Evolutionary conservation across 2,888 invertebrate species (phyloP).

Genomic region (Conops quadrifasciatus): DNA sequence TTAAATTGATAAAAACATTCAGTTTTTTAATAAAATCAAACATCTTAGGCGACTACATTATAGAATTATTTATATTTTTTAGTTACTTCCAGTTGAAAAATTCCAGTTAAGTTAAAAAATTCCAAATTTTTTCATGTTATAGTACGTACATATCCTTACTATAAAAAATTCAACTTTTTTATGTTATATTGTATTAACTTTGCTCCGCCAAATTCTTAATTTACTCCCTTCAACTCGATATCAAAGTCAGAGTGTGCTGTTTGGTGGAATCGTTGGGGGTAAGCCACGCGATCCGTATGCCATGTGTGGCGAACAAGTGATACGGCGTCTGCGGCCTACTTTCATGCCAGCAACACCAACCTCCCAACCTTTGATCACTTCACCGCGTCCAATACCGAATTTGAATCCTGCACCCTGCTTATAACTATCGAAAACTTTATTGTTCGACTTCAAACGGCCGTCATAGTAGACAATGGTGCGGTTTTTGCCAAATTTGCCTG

Average conservation of each 20-base stretch:
- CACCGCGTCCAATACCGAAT: slow-evolving; percentile 83
- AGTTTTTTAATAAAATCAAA: slow-evolving; percentile 8
- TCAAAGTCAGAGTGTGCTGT: slow-evolving; percentile 86
- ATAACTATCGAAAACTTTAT: slow-evolving; percentile 86
- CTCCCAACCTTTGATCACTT: slow-evolving; percentile 93
- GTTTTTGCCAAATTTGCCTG: no score
- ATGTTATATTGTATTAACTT: neutral
- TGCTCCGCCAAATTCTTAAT: slow-evolving; percentile 45
- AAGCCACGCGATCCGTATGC: slow-evolving; percentile 83
- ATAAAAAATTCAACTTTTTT: neutral
- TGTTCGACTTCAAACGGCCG: slow-evolving; percentile 82
- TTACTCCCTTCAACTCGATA: slow-evolving; percentile 84
- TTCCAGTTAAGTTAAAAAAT: no score
- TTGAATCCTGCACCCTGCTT: slow-evolving; percentile 82
- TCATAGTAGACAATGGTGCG: slow-evolving; percentile 82
- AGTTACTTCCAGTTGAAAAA: no score
- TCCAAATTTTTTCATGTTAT: no score
- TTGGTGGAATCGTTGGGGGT: slow-evolving; percentile 87
- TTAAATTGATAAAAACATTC: slow-evolving; percentile 10
- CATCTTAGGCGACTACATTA: slow-evolving; percentile 1
- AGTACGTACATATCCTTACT: no score
- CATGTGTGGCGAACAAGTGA: slow-evolving; percentile 84
- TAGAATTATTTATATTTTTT: neutral
- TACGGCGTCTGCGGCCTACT: slow-evolving; percentile 88
- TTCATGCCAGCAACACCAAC: slow-evolving; percentile 91